Evolutionary conservation across 2,888 invertebrate genomes (phyloP).

Genomic region (Ceraclea dissimilis): DNA sequence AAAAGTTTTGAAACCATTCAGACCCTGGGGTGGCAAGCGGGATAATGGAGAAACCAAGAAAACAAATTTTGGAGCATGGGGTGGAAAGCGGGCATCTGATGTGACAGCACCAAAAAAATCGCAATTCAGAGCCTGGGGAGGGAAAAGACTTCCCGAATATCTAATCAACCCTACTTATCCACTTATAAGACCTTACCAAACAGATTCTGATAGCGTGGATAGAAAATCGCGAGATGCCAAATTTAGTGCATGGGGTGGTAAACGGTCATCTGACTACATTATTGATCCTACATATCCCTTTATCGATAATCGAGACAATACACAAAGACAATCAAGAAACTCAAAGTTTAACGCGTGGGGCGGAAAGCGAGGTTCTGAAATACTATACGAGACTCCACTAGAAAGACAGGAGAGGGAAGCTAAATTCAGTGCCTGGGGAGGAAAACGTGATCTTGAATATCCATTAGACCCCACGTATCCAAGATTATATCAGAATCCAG

Average conservation of each 20-base stretch:
- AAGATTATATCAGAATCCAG: conserved; percentile 1
- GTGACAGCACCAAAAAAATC: neutral
- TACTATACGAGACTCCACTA: too few species aligned
- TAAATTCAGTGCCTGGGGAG: conserved; percentile 10
- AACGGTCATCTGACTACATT: neutral
- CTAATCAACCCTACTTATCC: neutral
- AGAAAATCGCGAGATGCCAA: neutral
- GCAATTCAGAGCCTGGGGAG: conserved; percentile 20
- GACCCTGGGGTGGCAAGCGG: conserved; percentile 5
- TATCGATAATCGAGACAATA: neutral
- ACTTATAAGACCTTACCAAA: too few species aligned
- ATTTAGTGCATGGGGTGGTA: conserved; percentile 11
- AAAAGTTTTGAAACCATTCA: conserved; percentile 5
- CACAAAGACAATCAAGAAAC: neutral
- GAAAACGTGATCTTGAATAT: neutral
- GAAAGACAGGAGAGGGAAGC: neutral
- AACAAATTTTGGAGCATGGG: conserved; percentile 17
- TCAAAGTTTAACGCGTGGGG: conserved; percentile 16
- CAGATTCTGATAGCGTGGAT: neutral
- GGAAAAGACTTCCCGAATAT: conserved; percentile 10
- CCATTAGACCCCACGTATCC: neutral
- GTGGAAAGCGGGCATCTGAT: conserved; percentile 14
- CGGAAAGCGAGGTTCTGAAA: conserved; percentile 11
- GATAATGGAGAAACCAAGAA: conserved; percentile 11
- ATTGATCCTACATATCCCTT: neutral